Evolutionary conservation across 2,888 invertebrate genomes (phyloP).

Genomic region (Lydus trimaculatus): DNA sequence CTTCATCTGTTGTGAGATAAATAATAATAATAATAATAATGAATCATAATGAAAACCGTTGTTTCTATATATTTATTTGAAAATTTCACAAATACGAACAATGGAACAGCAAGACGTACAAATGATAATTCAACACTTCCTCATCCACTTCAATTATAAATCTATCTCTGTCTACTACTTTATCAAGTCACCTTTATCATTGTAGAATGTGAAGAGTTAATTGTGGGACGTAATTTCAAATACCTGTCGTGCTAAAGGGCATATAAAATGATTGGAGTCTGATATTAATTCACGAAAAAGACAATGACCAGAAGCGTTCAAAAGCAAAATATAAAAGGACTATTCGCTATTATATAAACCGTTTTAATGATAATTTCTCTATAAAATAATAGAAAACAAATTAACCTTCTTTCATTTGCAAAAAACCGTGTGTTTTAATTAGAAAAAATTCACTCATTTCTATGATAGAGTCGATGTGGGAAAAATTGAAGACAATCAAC

Average conservation of each 20-base stretch:
- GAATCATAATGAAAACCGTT: no score
- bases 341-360: no score
- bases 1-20: no score
- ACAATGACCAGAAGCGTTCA: not conserved
- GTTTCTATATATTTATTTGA: no score
- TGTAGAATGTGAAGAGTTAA: slow-evolving; percentile 10
- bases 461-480: no score
- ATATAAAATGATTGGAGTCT: not conserved
- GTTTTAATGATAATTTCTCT: no score
- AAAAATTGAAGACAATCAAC: not conserved
- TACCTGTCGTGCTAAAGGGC: slow-evolving; percentile 10
- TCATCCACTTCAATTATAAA: not conserved
- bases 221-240: slow-evolving; percentile 7
- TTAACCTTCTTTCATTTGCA: no score
- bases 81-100: not conserved
- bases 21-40: no score
- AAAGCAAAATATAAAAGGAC: no score
- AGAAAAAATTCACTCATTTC: not conserved
- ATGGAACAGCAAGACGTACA: not conserved
- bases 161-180: not conserved
- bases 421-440: no score
- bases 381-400: no score
- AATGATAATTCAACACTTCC: not conserved
- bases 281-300: not conserved
- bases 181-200: not conserved